A percentile compares a stretch with the other conserved stretches of the same genome.
phyloP scores from a whole-genome alignment of 2,888 invertebrate species.

The Torymus tubicola region DNA sequence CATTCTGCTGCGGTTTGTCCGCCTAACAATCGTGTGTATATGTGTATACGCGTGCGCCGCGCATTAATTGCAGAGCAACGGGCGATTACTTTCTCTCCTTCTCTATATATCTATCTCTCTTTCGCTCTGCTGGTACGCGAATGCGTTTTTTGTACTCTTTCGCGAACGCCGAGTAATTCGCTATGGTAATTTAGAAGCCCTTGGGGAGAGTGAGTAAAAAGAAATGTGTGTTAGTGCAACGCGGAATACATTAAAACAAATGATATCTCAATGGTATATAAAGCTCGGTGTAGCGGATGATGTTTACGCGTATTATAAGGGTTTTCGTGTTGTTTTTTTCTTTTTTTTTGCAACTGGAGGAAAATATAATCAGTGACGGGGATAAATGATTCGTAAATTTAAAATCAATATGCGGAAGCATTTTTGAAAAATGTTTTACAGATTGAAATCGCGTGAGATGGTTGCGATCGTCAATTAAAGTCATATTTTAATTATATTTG shows the following conservation, averaged over 20 bases:
- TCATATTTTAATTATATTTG: no score
- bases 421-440: no score
- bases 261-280: constrained; percentile 50
- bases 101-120: no score
- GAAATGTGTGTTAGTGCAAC: constrained; percentile 1
- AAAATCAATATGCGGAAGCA: no score
- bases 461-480: no score
- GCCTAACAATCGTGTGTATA: constrained; percentile 61
- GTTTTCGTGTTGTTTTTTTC: not conserved
- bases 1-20: constrained; percentile 62
- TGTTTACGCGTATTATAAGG: constrained; percentile 31
- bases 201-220: constrained; percentile 13
- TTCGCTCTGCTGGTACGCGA: not conserved
- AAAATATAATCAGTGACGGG: not conserved
- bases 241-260: constrained; percentile 34
- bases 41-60: constrained; percentile 14
- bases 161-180: constrained; percentile 10
- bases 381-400: no score
- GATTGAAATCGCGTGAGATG: no score
- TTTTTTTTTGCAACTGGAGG: not conserved
- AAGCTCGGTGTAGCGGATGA: constrained; percentile 29
- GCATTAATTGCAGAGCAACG: constrained; percentile 63
- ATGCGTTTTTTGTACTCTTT: constrained; percentile 26
- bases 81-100: constrained; percentile 61
- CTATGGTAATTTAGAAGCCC: constrained; percentile 21